Conservation (phyloP, 2,888 invertebrate species). For the Drosophila lutescens region DNA sequence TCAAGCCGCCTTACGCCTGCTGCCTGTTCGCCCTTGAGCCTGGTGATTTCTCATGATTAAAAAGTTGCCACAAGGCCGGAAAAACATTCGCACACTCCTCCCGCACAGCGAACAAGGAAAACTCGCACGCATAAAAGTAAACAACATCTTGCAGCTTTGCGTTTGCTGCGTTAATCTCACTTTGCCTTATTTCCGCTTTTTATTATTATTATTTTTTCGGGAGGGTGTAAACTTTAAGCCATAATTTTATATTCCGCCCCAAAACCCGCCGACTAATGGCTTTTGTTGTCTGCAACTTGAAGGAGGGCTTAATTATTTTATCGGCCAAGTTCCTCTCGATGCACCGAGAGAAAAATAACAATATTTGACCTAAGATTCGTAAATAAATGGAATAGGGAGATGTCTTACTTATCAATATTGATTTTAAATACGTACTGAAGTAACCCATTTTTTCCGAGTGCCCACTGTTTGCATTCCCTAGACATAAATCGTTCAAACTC, state of each 20-base stretch:
- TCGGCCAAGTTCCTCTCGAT: constrained; percentile 54
- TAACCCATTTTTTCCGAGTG: not conserved
- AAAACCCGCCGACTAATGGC: constrained; percentile 32
- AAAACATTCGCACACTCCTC: constrained; percentile 16
- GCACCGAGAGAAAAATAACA: not conserved
- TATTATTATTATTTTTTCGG: constrained; percentile 37
- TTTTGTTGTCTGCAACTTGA: constrained; percentile 34
- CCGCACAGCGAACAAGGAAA: not conserved
- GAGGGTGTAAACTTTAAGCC: constrained; percentile 48
- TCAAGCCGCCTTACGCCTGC: constrained; percentile 8
- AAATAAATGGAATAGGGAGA: not conserved
- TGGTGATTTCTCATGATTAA: constrained; percentile 54
- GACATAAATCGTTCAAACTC: constrained; percentile 73
- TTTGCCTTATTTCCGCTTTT: constrained; percentile 37
- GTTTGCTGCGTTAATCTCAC: constrained; percentile 49
- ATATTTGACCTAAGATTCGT: not conserved
- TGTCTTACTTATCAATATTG: not conserved
- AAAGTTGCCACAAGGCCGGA: constrained; percentile 48
- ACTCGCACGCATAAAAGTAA: constrained; percentile 44
- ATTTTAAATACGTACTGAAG: not conserved
- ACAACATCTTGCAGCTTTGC: constrained; percentile 48
- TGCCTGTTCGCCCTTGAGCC: constrained; percentile 28
- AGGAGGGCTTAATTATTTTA: constrained; percentile 69
- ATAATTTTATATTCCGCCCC: constrained; percentile 46
- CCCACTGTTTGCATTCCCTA: constrained; percentile 54